phyloP scores from a whole-genome alignment of 2,888 invertebrate genomes.

The Andrena flavipes region DNA sequence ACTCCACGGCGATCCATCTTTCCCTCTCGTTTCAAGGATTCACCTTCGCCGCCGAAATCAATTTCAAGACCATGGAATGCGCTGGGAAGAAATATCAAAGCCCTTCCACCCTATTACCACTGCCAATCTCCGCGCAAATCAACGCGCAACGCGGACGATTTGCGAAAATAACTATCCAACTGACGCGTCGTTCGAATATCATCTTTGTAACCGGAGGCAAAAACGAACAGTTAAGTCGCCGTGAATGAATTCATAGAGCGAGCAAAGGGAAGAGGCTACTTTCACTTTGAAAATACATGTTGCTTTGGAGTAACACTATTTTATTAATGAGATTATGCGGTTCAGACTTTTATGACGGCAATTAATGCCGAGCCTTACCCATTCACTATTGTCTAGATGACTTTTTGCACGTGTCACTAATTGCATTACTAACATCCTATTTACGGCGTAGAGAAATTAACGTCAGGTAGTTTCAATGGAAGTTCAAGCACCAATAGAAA shows the following conservation, averaged over 20 bases:
- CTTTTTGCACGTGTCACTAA: not conserved
- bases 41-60: conserved; percentile 41
- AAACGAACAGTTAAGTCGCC: no score
- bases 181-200: not conserved
- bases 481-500: not conserved
- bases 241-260: not conserved
- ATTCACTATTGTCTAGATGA: not conserved
- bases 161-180: not conserved
- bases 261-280: not conserved
- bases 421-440: not conserved
- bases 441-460: not conserved
- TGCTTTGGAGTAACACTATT: not conserved
- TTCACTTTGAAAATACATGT: not conserved
- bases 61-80: conserved; percentile 48
- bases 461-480: not conserved
- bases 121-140: conserved; percentile 36
- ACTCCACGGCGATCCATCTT: not conserved
- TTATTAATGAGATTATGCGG: not conserved
- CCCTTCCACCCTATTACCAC: not conserved
- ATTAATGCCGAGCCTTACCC: not conserved
- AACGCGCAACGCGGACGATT: not conserved
- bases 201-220: no score
- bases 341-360: not conserved
- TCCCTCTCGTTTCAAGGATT: not conserved
- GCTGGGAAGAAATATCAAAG: conserved; percentile 40